Evolutionary conservation across 2,113 vertebrate species (phyloP).

Genomic region (Albula goreensis): DNA sequence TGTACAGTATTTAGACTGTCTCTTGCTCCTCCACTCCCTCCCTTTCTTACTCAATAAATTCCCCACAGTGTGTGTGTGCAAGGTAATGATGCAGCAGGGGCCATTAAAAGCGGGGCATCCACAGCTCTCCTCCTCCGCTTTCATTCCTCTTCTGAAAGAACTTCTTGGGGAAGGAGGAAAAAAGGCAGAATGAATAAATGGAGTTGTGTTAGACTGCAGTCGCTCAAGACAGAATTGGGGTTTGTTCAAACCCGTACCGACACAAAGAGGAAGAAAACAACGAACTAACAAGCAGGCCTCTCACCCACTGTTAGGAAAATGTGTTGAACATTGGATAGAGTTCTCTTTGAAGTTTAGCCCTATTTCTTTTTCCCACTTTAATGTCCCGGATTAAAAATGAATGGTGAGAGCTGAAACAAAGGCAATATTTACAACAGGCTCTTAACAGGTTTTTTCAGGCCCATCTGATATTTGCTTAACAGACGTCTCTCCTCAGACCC

Average conservation of each 20-base stretch:
- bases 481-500: background rate
- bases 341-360: conserved; percentile 19
- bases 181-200: conserved; percentile 66
- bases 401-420: conserved; percentile 4
- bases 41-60: conserved; percentile 44
- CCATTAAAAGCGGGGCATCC: conserved; percentile 62
- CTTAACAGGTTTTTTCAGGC: background rate
- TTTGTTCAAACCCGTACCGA: background rate
- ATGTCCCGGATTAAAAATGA: background rate
- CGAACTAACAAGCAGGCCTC: background rate
- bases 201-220: conserved; percentile 54
- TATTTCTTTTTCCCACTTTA: conserved; percentile 5
- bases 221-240: conserved; percentile 53
- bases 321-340: background rate
- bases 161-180: conserved; percentile 40
- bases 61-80: conserved; percentile 48
- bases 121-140: conserved; percentile 56
- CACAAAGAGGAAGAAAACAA: background rate
- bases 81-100: conserved; percentile 58
- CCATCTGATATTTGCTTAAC: background rate
- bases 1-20: conserved; percentile 35
- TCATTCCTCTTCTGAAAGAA: conserved; percentile 41
- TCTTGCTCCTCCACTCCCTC: too few relatives aligned
- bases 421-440: background rate
- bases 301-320: background rate